phyloP scores from a whole-genome alignment of 2,888 invertebrate genomes.

The Apoda limacodes region DNA sequence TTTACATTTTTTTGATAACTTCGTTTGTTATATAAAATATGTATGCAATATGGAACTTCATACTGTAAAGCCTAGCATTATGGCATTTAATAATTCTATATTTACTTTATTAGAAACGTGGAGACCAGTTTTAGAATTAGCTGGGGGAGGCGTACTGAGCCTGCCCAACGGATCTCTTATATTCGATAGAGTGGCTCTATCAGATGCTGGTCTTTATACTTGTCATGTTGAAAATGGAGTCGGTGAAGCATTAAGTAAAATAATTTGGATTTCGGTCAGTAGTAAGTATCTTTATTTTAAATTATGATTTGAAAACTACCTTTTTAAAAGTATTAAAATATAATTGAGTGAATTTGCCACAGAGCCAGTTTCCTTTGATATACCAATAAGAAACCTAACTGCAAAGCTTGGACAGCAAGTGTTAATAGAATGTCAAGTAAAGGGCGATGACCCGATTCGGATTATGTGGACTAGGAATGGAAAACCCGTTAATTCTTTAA shows the following conservation, averaged over 20 bases:
- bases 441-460: constrained; percentile 86
- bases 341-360: too few species aligned
- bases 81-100: too few species aligned
- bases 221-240: constrained; percentile 65
- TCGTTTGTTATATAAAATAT: too few species aligned
- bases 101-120: constrained; percentile 56
- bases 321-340: too few species aligned
- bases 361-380: constrained; percentile 86
- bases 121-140: constrained; percentile 59
- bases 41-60: too few species aligned
- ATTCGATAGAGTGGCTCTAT: constrained; percentile 55
- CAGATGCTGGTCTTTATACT: constrained; percentile 58
- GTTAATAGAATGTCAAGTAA: constrained; percentile 81
- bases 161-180: constrained; percentile 59
- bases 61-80: too few species aligned
- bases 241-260: constrained; percentile 59
- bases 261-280: constrained; percentile 62
- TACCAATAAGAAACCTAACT: constrained; percentile 77
- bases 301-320: too few species aligned
- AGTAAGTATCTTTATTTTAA: too few species aligned
- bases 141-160: constrained; percentile 60
- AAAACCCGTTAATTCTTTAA: constrained; percentile 74
- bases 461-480: constrained; percentile 84
- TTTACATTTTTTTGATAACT: too few species aligned
- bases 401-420: constrained; percentile 81